These are phyloP conservation scores for Eristalis intricaria DNA, from an alignment of 2,888 invertebrate genomes.

Conservation along the genomic window DNA sequence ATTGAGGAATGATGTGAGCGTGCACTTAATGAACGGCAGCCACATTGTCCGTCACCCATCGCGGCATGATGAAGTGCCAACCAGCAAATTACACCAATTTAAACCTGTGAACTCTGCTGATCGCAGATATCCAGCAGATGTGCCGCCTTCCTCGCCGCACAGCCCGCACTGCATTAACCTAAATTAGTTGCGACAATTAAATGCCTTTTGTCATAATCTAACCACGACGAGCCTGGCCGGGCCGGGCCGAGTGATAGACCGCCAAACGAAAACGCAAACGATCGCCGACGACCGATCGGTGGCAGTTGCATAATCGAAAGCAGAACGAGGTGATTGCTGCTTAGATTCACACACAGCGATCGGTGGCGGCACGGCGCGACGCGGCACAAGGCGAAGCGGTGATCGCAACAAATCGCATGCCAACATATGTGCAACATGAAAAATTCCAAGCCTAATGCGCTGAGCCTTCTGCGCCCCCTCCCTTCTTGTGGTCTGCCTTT, in stretches of 20 bases:
- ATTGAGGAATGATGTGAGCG: conserved; percentile 24
- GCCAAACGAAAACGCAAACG: conserved; percentile 52
- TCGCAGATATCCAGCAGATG: conserved; percentile 54
- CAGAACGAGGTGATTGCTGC: conserved; percentile 53
- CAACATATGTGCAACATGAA: conserved; percentile 53
- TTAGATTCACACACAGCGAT: conserved; percentile 24
- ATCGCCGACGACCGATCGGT: conserved; percentile 22
- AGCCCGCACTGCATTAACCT: conserved; percentile 13
- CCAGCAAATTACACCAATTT: conserved; percentile 42
- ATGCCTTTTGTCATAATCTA: conserved; percentile 51
- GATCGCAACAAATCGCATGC: conserved; percentile 31
- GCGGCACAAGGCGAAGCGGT: background rate
- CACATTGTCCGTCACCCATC: conserved; percentile 1
- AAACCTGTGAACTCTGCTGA: conserved; percentile 44
- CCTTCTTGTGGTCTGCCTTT: background rate
- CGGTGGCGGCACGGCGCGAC: background rate
- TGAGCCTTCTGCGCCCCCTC: background rate
- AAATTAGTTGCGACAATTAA: conserved; percentile 42
- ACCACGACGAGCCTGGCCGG: background rate
- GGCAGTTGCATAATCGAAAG: conserved; percentile 66
- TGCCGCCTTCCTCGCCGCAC: background rate
- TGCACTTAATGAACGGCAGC: background rate
- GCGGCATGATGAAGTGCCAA: conserved; percentile 44
- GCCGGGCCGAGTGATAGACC: background rate
- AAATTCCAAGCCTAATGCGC: conserved; percentile 29